phyloP scores from a whole-genome alignment of 2,797 vertebrate species.

The Lacerta viridis region DNA sequence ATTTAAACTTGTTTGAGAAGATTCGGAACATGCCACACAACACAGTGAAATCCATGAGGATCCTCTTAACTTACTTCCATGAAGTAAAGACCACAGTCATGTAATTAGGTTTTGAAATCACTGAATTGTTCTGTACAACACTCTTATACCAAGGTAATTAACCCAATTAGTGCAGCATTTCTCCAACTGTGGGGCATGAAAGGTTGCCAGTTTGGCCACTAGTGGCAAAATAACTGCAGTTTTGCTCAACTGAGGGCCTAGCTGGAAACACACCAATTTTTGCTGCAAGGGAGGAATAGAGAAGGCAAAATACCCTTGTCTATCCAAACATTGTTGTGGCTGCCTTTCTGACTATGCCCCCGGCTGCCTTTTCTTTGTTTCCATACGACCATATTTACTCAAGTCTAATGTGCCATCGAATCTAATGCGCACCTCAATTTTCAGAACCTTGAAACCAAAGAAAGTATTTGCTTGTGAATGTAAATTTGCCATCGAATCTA shows the following conservation, averaged over 20 bases:
- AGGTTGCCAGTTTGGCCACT: neutral
- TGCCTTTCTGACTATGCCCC: neutral
- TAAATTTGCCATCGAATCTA: no score
- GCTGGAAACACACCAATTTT: neutral
- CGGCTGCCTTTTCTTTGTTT: neutral
- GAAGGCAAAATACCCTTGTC: neutral
- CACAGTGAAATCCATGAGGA: neutral
- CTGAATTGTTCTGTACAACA: neutral
- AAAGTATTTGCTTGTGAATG: no score
- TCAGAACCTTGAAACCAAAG: no score
- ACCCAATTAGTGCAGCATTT: neutral
- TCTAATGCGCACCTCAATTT: no score
- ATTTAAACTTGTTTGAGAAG: neutral
- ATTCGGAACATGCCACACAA: neutral
- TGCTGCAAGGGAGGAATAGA: neutral
- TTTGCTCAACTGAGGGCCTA: neutral
- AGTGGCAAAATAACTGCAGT: neutral
- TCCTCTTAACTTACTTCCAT: neutral
- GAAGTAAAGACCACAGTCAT: neutral
- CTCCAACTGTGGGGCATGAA: neutral
- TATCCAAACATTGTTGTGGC: neutral
- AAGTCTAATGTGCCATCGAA: no score
- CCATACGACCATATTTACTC: neutral
- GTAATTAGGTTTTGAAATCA: neutral
- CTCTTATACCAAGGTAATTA: neutral